Evolutionary conservation across 2,113 vertebrate species (phyloP).

Genomic region (Apeltes quadracus): DNA sequence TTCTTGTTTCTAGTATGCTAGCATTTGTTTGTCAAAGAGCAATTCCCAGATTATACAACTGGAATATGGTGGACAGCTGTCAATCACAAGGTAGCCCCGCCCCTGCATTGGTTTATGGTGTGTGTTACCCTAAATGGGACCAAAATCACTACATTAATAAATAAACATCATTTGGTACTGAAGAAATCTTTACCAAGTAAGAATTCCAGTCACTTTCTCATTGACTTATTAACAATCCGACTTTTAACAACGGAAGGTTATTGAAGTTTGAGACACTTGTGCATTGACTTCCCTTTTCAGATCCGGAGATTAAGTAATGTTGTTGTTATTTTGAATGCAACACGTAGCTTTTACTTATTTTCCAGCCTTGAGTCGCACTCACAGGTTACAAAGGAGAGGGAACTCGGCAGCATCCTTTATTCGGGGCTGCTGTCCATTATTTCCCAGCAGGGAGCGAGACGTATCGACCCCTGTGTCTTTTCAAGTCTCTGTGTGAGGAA

Average conservation of each 20-base stretch:
- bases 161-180: background rate
- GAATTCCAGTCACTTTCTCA: background rate
- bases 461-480: slow-evolving; percentile 47
- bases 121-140: background rate
- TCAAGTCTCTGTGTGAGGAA: slow-evolving; percentile 30
- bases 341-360: background rate
- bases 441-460: slow-evolving; percentile 24
- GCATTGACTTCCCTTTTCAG: background rate
- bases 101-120: no score
- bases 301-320: background rate
- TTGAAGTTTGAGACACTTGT: background rate
- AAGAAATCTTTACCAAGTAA: background rate
- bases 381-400: background rate
- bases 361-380: background rate
- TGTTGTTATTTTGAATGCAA: background rate
- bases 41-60: background rate
- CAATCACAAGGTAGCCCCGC: no score
- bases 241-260: background rate
- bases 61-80: background rate
- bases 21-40: background rate
- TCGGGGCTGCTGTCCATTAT: slow-evolving; percentile 34
- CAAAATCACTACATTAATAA: background rate
- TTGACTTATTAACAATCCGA: background rate
- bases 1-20: background rate
- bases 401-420: slow-evolving; percentile 1